These are phyloP conservation scores for Brachionichthys hirsutus DNA, from an alignment of 2,113 vertebrate genomes.

Conservation along the genomic window DNA sequence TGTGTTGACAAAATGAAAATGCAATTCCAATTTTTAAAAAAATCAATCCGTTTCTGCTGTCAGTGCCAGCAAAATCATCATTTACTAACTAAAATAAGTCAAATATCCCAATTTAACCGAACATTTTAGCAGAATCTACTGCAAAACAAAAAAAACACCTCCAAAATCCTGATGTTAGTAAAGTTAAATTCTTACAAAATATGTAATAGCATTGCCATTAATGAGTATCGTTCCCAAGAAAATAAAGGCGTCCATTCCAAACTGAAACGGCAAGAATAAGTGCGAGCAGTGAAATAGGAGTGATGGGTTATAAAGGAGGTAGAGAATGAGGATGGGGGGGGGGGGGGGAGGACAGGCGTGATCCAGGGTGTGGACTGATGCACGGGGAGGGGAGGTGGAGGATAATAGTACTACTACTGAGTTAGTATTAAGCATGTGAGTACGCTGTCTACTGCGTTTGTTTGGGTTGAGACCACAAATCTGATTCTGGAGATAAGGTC, in stretches of 20 bases:
- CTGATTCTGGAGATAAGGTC: not conserved
- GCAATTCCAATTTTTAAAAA: conserved; percentile 36
- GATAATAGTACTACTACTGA: conserved; percentile 22
- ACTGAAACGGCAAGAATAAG: conserved; percentile 50
- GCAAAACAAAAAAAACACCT: not conserved
- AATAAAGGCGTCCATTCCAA: conserved; percentile 52
- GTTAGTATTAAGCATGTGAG: conserved; percentile 51
- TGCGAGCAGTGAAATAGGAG: conserved; percentile 62
- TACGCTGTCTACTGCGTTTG: conserved; percentile 40
- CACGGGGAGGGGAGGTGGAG: conserved; percentile 35
- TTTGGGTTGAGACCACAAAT: conserved; percentile 48
- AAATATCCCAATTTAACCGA: conserved; percentile 23
- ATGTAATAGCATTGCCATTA: conserved; percentile 14
- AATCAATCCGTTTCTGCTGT: conserved; percentile 26
- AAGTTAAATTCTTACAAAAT: conserved; percentile 9
- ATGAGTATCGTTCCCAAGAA: conserved; percentile 18
- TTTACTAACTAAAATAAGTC: conserved; percentile 26
- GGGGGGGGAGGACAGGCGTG: conserved; percentile 54
- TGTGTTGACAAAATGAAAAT: conserved; percentile 28
- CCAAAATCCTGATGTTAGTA: conserved; percentile 27
- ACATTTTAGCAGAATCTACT: conserved; percentile 7
- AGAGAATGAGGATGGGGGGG: conserved; percentile 63
- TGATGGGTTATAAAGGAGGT: conserved; percentile 79
- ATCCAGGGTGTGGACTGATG: conserved; percentile 66
- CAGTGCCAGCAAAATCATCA: conserved; percentile 25